phyloP scores from a whole-genome alignment of 2,113 vertebrate genomes.

The Oceanites oceanicus region DNA sequence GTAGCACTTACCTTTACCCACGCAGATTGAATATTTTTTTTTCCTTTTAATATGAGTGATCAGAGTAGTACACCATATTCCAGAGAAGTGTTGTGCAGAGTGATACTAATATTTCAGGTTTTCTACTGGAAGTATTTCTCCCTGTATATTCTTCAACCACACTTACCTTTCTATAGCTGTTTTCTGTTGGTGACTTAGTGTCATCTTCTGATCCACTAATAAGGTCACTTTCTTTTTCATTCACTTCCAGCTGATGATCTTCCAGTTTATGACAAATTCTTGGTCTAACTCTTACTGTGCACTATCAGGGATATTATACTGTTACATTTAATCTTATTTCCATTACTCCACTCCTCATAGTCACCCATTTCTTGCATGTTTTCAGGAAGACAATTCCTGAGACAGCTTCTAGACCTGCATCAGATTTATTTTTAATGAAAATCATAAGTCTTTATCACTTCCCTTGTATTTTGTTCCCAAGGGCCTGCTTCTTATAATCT shows the following conservation, averaged over 20 bases:
- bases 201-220: neutral
- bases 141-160: neutral
- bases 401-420: neutral
- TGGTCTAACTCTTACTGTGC: neutral
- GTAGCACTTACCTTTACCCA: conserved; percentile 6
- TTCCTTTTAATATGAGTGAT: neutral
- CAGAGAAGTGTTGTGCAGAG: neutral
- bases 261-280: neutral
- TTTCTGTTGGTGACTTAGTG: neutral
- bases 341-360: neutral
- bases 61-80: neutral
- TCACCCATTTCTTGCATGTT: neutral
- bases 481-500: neutral
- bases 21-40: fast-evolving
- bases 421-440: neutral
- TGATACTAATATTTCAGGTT: neutral
- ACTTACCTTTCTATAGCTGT: neutral
- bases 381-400: neutral
- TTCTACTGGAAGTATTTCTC: neutral
- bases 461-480: neutral
- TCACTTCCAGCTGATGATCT: neutral
- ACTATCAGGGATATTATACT: neutral
- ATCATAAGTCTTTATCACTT: neutral
- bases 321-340: neutral
- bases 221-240: neutral